phyloP scores from a whole-genome alignment of 1,140 invertebrate species.

The Stegodyphus dumicola region DNA sequence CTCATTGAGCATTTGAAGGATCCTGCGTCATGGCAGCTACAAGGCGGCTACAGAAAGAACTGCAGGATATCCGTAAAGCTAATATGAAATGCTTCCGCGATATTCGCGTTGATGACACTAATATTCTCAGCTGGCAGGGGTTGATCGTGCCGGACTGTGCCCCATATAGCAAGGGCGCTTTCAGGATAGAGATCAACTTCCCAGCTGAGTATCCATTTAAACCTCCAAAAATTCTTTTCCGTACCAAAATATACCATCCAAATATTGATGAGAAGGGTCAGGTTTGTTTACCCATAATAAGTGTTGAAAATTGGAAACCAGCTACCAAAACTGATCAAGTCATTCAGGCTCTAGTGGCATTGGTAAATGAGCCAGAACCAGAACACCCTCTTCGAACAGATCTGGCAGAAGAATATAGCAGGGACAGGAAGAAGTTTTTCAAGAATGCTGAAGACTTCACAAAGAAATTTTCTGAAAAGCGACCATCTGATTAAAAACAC shows the following conservation, averaged over 20 bases:
- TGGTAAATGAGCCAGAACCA: slow-evolving; percentile 98
- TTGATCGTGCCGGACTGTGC: slow-evolving; percentile 79
- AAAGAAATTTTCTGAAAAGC: slow-evolving; percentile 96
- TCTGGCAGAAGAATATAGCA: slow-evolving; percentile 94
- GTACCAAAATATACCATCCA: slow-evolving; percentile 99
- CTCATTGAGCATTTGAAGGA: neutral
- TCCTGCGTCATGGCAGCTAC: slow-evolving; percentile 46
- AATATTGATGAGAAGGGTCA: slow-evolving; percentile 97
- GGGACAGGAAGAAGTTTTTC: slow-evolving; percentile 96
- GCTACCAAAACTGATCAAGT: slow-evolving; percentile 99
- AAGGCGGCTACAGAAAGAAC: slow-evolving; percentile 74
- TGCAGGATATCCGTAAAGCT: slow-evolving; percentile 86
- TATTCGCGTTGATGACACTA: slow-evolving; percentile 92
- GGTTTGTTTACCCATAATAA: slow-evolving; percentile 96
- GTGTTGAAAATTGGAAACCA: slow-evolving; percentile 99
- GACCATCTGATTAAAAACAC: slow-evolving; percentile 82
- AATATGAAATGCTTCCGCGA: slow-evolving; percentile 90
- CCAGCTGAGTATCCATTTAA: slow-evolving; percentile 99
- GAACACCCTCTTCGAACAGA: slow-evolving; percentile 96
- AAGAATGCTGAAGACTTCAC: slow-evolving; percentile 99
- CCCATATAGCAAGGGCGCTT: slow-evolving; percentile 98
- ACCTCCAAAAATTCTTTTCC: slow-evolving; percentile 95
- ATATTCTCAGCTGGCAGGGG: slow-evolving; percentile 76
- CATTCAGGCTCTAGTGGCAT: slow-evolving; percentile 92
- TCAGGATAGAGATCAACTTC: slow-evolving; percentile 97